Evolutionary conservation across 2,888 invertebrate genomes (phyloP).

Genomic region (Cetonia aurata): DNA sequence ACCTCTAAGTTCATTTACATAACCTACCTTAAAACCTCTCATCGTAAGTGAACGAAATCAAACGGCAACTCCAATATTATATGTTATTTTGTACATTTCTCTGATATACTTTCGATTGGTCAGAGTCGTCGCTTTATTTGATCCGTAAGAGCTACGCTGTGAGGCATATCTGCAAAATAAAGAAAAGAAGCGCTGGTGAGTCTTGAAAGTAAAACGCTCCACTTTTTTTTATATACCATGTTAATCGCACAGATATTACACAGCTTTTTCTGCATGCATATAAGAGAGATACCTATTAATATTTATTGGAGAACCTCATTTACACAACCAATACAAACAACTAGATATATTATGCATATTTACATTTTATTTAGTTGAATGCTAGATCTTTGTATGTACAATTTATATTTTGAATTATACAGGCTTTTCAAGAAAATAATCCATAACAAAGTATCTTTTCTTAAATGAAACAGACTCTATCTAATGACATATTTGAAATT

Average conservation of each 20-base stretch:
- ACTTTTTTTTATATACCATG: background rate
- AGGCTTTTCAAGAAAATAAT: too few species aligned
- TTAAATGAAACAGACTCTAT: too few species aligned
- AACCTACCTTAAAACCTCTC: constrained; percentile 14
- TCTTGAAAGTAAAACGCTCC: constrained; percentile 13
- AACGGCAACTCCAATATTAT: constrained; percentile 8
- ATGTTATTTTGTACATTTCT: constrained; percentile 7
- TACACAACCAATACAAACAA: too few species aligned
- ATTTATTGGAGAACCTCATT: constrained; percentile 10
- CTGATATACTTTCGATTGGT: background rate
- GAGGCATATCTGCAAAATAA: constrained; percentile 6
- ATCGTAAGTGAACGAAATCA: background rate
- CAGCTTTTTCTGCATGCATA: too few species aligned
- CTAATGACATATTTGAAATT: too few species aligned
- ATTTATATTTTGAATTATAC: too few species aligned
- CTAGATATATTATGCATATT: background rate
- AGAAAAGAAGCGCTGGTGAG: background rate
- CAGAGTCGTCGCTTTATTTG: background rate
- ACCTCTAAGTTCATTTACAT: background rate
- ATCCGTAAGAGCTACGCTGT: background rate
- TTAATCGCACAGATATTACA: too few species aligned
- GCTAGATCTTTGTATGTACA: too few species aligned
- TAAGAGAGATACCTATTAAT: constrained; percentile 7
- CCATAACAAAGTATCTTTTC: too few species aligned
- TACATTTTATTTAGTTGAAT: background rate